phyloP scores from a whole-genome alignment of 2,113 vertebrate genomes.

The Alligator sinensis region DNA sequence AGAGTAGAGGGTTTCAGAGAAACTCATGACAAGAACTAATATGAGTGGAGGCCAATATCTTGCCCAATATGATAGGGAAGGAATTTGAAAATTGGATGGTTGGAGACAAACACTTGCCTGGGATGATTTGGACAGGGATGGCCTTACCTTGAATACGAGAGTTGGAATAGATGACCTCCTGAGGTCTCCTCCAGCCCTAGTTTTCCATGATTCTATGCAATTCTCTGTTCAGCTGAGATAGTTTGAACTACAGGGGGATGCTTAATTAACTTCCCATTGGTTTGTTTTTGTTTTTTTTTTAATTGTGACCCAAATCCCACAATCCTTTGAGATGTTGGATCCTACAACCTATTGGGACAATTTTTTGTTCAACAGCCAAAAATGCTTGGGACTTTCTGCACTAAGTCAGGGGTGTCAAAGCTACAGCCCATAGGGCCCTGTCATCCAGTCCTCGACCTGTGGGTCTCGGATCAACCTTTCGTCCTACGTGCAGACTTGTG shows the following conservation, averaged over 20 bases:
- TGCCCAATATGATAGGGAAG: not conserved
- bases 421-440: too few relatives aligned
- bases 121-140: too few relatives aligned
- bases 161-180: too few relatives aligned
- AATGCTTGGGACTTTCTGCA: not conserved
- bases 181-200: too few relatives aligned
- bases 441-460: too few relatives aligned
- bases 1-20: too few relatives aligned
- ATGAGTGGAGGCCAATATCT: not conserved
- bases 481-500: too few relatives aligned
- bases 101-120: too few relatives aligned
- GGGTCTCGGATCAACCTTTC: too few relatives aligned
- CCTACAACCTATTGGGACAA: not conserved
- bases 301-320: not conserved
- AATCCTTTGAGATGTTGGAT: not conserved
- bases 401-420: too few relatives aligned
- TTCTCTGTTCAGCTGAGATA: not conserved
- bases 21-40: not conserved
- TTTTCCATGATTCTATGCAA: not conserved
- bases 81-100: not conserved
- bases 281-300: not conserved
- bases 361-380: not conserved
- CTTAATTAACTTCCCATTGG: rapidly evolving
- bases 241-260: not conserved
- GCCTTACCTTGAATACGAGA: too few relatives aligned